phyloP scores from a whole-genome alignment of 2,797 vertebrate genomes.

The Gobio occitaniae region DNA sequence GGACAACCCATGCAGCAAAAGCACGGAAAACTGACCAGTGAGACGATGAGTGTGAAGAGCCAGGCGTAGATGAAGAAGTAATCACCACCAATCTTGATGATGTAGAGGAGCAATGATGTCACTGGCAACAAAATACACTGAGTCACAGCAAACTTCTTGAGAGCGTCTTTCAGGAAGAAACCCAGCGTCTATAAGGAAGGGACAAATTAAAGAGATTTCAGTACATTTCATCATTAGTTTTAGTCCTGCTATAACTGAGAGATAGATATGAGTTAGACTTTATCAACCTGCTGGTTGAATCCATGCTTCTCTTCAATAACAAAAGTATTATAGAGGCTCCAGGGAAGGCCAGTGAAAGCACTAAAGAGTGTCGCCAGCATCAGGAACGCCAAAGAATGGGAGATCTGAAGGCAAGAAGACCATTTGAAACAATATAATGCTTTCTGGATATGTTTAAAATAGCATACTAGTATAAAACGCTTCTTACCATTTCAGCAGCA shows the following conservation, averaged over 20 bases:
- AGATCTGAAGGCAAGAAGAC: conserved; percentile 77
- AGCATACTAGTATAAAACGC: not conserved
- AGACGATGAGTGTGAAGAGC: conserved; percentile 95
- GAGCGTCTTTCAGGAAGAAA: conserved; percentile 95
- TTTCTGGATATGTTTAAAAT: not conserved
- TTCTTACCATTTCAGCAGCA: not conserved
- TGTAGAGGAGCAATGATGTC: conserved; percentile 95
- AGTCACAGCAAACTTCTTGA: conserved; percentile 97
- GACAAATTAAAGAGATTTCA: conserved; percentile 43
- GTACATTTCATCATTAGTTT: not conserved
- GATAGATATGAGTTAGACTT: not conserved
- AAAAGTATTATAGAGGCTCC: conserved; percentile 98
- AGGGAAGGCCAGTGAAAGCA: conserved; percentile 93
- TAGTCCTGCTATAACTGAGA: not conserved
- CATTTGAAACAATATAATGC: not conserved
- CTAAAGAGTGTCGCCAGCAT: conserved; percentile 94
- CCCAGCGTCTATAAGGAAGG: conserved; percentile 84
- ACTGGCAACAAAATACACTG: conserved; percentile 97
- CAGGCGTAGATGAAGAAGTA: conserved; percentile 99
- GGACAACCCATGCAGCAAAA: not conserved
- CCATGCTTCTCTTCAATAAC: conserved; percentile 98
- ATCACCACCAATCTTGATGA: conserved; percentile 98
- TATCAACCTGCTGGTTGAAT: conserved; percentile 95
- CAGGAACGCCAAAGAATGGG: conserved; percentile 91
- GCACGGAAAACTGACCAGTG: conserved; percentile 85